Evolutionary conservation across 2,797 vertebrate species (phyloP).

Genomic region (Channallabes apus): DNA sequence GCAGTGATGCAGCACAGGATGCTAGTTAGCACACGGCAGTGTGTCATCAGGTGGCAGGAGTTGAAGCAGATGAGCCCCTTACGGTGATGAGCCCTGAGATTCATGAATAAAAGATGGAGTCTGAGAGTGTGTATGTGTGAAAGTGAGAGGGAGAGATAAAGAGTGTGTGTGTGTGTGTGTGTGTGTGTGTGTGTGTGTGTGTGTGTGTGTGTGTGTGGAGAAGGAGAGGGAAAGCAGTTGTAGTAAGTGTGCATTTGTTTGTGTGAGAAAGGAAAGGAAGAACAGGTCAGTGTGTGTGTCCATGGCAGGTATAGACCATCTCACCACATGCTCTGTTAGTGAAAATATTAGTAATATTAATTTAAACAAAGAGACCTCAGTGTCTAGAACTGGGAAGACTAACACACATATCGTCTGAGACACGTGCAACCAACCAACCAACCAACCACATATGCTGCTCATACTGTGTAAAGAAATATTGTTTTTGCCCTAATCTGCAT

Average conservation of each 20-base stretch:
- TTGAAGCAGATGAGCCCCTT: slow-evolving; percentile 53
- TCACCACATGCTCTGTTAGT: slow-evolving; percentile 20
- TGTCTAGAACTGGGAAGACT: neutral
- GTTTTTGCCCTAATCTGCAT: neutral
- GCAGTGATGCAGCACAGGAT: slow-evolving; percentile 38
- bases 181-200: slow-evolving; percentile 17
- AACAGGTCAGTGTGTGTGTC: neutral
- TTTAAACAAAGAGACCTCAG: neutral
- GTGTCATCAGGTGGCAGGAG: slow-evolving; percentile 55
- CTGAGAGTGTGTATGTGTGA: slow-evolving; percentile 27
- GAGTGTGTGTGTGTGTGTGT: slow-evolving; percentile 18
- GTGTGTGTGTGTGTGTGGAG: slow-evolving; percentile 21
- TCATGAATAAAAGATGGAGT: slow-evolving; percentile 67
- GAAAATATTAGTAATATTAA: neutral
- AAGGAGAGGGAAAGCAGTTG: slow-evolving; percentile 16
- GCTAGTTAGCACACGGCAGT: slow-evolving; percentile 51
- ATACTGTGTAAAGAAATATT: neutral
- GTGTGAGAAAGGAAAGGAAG: neutral
- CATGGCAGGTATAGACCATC: neutral
- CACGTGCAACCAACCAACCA: neutral
- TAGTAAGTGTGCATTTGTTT: slow-evolving; percentile 18
- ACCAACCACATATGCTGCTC: neutral
- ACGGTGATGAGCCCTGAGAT: slow-evolving; percentile 56
- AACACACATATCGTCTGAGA: neutral
- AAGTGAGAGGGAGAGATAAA: neutral